Conservation (phyloP, 1,140 invertebrate genomes). For the Mizuhopecten yessoensis region DNA sequence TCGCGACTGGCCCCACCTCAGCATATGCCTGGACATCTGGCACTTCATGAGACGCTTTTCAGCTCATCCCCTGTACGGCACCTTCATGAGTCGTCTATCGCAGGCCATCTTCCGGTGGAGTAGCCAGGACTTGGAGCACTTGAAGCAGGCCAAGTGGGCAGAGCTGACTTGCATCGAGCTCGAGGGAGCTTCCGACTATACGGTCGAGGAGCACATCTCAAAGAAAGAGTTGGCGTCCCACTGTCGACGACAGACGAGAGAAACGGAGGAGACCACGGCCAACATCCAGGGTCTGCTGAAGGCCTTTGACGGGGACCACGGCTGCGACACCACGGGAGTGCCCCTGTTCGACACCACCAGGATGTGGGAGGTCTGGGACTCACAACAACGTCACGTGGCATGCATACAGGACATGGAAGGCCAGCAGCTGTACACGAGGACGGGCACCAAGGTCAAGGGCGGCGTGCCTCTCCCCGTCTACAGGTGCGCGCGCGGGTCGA, state of each 20-base stretch:
- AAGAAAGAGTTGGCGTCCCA: conserved; percentile 64
- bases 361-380: conserved; percentile 58
- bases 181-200: conserved; percentile 42
- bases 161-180: conserved; percentile 49
- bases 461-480: conserved; percentile 49
- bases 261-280: conserved; percentile 56
- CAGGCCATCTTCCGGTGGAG: conserved; percentile 69
- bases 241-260: conserved; percentile 65
- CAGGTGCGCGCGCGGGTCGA: conserved; percentile 52
- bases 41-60: conserved; percentile 74
- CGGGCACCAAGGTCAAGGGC: conserved; percentile 63
- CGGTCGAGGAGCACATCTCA: conserved; percentile 48
- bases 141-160: conserved; percentile 64
- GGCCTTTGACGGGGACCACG: conserved; percentile 52
- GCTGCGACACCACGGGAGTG: conserved; percentile 59
- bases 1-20: conserved; percentile 17
- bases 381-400: conserved; percentile 61
- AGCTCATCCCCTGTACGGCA: conserved; percentile 65
- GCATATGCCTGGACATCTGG: conserved; percentile 67
- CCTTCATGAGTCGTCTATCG: conserved; percentile 65
- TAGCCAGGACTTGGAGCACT: conserved; percentile 53
- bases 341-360: conserved; percentile 57
- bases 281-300: conserved; percentile 57
- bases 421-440: conserved; percentile 65
- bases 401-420: conserved; percentile 69